Base-by-base conservation (phyloP, 2,113 vertebrate genomes). In the Riparia riparia region DNA sequence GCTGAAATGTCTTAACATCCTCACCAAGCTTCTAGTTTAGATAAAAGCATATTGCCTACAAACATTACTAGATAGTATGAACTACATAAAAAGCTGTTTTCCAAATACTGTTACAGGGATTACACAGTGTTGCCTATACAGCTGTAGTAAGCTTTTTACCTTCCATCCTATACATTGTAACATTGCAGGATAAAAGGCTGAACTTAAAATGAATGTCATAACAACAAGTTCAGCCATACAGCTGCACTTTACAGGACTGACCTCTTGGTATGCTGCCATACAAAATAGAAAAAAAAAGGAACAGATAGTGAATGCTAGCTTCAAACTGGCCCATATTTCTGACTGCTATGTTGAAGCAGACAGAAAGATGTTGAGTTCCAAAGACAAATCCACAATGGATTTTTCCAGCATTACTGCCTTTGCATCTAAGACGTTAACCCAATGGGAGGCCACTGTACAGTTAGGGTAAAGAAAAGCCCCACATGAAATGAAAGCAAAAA, bases 391-490 rank as follows among this genome's bases (percentile, higher is more conserved):
- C 53, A 58, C 71, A 37, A 47, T 9, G 81, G 22, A 68, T 74
- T 86, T 93, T 74, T 71, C 66, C 80, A 66, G n/a, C 32, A 6
- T 82, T 91, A 85, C 89, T 95, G 89, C 87, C 96, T 94, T 90
- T 50, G 72, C 96, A 97, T 87, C 41, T 54, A 44, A 90, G 93
- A 86, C 93, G 26, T 68, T 66, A 88, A 95, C 88, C 97, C 96
- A 86, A 96, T 73, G 19, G 95, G 91, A 96, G 83, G 94, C 95
- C 92, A 94, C 83, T 92, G 95, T 96, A 91, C 21, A 95, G 94
- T 92, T 91, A 91, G 53, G 84, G 92, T 94, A 97, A 98, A 87
- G 96, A 92, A 95, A 97, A 96, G 94, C 85, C 97, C 93, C 97
- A 93, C 44, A 18, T 32, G 63, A 97, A 96, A 94, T 76, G 79